Conservation (phyloP, 2,888 invertebrate genomes). For the Ichneumon xanthorius region DNA sequence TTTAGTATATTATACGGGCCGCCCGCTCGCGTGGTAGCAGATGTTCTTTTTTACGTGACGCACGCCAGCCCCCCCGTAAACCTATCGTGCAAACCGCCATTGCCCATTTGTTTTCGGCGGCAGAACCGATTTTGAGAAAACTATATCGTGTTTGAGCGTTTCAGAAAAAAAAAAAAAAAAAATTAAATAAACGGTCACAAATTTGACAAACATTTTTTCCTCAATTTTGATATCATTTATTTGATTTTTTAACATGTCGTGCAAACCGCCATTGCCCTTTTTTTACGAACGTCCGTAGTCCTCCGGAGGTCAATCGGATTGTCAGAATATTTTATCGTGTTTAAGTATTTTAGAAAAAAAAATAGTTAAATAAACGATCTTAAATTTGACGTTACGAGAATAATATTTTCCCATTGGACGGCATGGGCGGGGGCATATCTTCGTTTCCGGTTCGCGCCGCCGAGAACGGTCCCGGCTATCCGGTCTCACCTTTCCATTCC, state of each 20-base stretch:
- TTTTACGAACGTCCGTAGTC: neutral
- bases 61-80: slow-evolving; percentile 70
- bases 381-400: neutral
- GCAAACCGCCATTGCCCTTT: slow-evolving; percentile 31
- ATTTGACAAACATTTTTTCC: neutral
- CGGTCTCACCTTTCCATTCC: slow-evolving; percentile 38
- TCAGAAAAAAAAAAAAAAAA: neutral
- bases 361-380: neutral
- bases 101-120: slow-evolving; percentile 13
- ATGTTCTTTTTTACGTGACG: slow-evolving; percentile 77
- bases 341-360: neutral
- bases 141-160: too few relatives aligned
- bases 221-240: neutral
- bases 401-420: too few relatives aligned
- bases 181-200: neutral
- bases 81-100: slow-evolving; percentile 26
- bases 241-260: neutral
- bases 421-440: neutral
- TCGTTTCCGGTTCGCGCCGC: slow-evolving; percentile 4
- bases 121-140: slow-evolving; percentile 13
- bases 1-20: slow-evolving; percentile 59
- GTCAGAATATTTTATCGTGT: too few relatives aligned
- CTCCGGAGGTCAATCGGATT: slow-evolving; percentile 26
- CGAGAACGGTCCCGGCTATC: slow-evolving; percentile 11
- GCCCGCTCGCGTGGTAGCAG: slow-evolving; percentile 80